These are phyloP conservation scores for Nemurella pictetii DNA, from an alignment of 2,888 invertebrate genomes.

Conservation along the genomic window DNA sequence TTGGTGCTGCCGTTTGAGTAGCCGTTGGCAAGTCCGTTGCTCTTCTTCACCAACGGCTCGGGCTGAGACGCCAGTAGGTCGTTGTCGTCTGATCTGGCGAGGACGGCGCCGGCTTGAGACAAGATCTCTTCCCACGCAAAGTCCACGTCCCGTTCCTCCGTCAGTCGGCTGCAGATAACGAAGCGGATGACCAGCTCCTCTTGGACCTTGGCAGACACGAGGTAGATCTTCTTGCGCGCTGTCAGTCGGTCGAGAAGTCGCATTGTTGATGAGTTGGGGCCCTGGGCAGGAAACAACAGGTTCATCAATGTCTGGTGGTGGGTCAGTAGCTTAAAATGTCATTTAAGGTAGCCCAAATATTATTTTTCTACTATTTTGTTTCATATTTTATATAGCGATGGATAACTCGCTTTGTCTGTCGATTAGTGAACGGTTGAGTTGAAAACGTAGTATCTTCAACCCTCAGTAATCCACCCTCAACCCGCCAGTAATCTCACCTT, in stretches of 20 bases:
- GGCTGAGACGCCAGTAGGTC: neutral
- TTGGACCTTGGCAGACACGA: slow-evolving; percentile 75
- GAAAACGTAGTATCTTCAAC: no score
- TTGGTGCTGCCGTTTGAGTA: neutral
- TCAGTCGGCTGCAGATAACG: slow-evolving; percentile 75
- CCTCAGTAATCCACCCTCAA: no score
- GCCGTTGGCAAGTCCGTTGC: neutral
- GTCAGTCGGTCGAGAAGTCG: slow-evolving; percentile 72
- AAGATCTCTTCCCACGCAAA: slow-evolving; percentile 76
- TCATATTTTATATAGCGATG: no score
- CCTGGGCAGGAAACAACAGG: slow-evolving; percentile 52
- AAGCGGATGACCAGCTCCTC: slow-evolving; percentile 76
- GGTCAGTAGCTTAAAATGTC: no score
- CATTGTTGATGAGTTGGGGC: slow-evolving; percentile 70
- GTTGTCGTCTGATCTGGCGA: slow-evolving; percentile 25
- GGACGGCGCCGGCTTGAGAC: slow-evolving; percentile 55
- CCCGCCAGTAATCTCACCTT: slow-evolving; percentile 64
- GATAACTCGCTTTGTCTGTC: no score
- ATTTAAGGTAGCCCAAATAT: no score
- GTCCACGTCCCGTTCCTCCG: slow-evolving; percentile 70
- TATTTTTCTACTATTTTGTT: no score
- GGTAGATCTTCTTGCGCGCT: slow-evolving; percentile 75
- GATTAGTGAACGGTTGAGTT: no score
- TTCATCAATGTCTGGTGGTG: no score
- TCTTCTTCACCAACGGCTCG: neutral